phyloP scores from a whole-genome alignment of 2,797 vertebrate genomes.

The Bovichtus diacanthus region DNA sequence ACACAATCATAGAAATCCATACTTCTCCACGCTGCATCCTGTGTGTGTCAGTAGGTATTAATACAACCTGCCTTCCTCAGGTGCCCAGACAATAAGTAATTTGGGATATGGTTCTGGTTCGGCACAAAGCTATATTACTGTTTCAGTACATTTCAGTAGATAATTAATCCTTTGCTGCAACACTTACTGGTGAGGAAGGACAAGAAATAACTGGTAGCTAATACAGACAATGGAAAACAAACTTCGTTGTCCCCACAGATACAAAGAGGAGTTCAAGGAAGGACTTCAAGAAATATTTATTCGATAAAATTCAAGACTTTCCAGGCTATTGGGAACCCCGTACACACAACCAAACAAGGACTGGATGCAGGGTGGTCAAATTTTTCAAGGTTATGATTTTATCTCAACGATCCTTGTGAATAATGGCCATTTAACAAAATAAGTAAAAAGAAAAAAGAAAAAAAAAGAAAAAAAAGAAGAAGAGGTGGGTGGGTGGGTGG shows the following conservation, averaged over 20 bases:
- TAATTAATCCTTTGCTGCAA: slow-evolving; percentile 50
- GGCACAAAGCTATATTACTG: slow-evolving; percentile 57
- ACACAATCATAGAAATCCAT: slow-evolving; percentile 29
- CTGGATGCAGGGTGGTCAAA: slow-evolving; percentile 74
- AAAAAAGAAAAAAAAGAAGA: neutral
- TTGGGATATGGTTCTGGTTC: slow-evolving; percentile 53
- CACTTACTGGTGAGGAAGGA: slow-evolving; percentile 48
- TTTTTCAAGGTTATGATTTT: slow-evolving; percentile 84
- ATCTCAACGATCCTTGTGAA: slow-evolving; percentile 91
- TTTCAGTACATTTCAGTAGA: slow-evolving; percentile 56
- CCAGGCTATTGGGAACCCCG: slow-evolving; percentile 84
- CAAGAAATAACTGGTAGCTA: slow-evolving; percentile 44
- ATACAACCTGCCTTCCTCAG: slow-evolving; percentile 32
- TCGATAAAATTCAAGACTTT: slow-evolving; percentile 85
- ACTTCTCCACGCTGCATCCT: slow-evolving; percentile 25
- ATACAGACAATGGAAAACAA: slow-evolving; percentile 46
- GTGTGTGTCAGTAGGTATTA: slow-evolving; percentile 29
- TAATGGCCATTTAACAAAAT: slow-evolving; percentile 93
- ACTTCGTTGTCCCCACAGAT: slow-evolving; percentile 43
- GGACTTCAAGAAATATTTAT: slow-evolving; percentile 82
- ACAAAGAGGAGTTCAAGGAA: slow-evolving; percentile 71
- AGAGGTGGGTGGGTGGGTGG: slow-evolving; percentile 48
- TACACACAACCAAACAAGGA: slow-evolving; percentile 79
- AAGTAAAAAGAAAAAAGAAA: slow-evolving; percentile 67
- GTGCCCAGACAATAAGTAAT: slow-evolving; percentile 19